Evolutionary conservation across 2,888 invertebrate species (phyloP), one percentile per base, ranked within the genome.

Genomic region (Athalia rosae): DNA sequence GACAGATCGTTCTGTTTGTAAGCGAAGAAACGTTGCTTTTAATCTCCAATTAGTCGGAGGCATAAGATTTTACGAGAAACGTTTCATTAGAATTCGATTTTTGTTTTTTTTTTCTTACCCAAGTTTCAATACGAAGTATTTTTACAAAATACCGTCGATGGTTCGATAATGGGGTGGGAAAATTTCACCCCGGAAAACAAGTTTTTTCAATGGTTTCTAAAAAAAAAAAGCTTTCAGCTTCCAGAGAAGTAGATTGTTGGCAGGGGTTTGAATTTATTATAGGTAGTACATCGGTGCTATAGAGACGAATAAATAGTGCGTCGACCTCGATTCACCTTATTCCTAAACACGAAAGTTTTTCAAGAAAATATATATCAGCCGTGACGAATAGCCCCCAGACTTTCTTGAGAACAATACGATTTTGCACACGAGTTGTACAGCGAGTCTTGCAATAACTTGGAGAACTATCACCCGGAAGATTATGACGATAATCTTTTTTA

Each of bases 1-100:
- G 66, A 62, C 62, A 62, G 43, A 62, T 62, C 9, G 62, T 41
- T 62, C 45, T 62, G 62, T 43, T 2, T 62, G 62, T 62, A 62
- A 62, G 48, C 47, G 47, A 50, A 15, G 48, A 48, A 50, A 48
- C 66, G 47, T 66, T 47, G 66, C 66, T 50, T 48, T 66, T 15
- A 15, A 66, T 66, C 48, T 66, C 66, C 66, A 66, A 66, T 66
- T 66, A 66, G 66, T 66, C 66, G 28, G 48, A 66, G 48, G 66
- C 50, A 13, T 66, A 48, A 15, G 15, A 47, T n/a, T 45, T 9
- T 62, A 41, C 62, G 28, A 43, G 41, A 4, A n/a, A 41, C 28
- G 4, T 41, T 63, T 28, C n/a, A 15, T 43, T 11, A 8, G 2
- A 28, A 62, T 62, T 41, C 7, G 13, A 58, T 11, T n/a, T 9